Conservation (phyloP, 2,797 vertebrate genomes). For the Hypotaenidia okinawae region DNA sequence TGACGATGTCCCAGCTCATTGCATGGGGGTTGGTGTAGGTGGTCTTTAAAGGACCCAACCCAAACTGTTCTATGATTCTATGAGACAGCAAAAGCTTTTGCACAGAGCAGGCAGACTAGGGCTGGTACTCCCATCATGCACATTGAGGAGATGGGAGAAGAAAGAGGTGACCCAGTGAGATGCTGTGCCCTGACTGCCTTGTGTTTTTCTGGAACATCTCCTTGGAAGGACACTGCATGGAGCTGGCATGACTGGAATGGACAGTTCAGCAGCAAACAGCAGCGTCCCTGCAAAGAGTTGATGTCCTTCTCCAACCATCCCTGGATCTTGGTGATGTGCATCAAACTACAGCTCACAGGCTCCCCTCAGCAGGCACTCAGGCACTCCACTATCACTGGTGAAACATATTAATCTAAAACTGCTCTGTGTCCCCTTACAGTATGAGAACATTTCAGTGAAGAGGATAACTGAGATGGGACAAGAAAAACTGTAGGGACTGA, state of each 20-base stretch:
- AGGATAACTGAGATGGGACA: neutral
- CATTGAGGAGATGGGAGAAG: neutral
- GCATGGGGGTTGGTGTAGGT: too few species aligned
- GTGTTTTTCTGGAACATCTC: neutral
- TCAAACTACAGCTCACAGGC: neutral
- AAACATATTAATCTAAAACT: neutral
- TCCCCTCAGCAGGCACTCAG: neutral
- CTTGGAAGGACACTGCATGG: fast-evolving
- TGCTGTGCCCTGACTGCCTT: neutral
- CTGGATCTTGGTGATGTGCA: neutral
- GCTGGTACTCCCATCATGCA: neutral
- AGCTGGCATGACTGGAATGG: neutral
- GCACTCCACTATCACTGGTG: neutral
- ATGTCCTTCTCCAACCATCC: neutral
- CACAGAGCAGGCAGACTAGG: fast-evolving
- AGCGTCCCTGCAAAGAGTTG: neutral
- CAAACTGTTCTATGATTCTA: neutral
- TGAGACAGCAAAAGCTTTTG: neutral
- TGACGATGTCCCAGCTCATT: too few species aligned
- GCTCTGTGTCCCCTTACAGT: neutral
- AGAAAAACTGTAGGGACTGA: neutral
- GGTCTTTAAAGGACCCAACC: too few species aligned
- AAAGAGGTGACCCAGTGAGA: neutral
- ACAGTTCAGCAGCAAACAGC: neutral
- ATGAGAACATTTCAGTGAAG: neutral